Conservation (phyloP, 2,888 invertebrate genomes). For the Nemotelus nigrinus region DNA sequence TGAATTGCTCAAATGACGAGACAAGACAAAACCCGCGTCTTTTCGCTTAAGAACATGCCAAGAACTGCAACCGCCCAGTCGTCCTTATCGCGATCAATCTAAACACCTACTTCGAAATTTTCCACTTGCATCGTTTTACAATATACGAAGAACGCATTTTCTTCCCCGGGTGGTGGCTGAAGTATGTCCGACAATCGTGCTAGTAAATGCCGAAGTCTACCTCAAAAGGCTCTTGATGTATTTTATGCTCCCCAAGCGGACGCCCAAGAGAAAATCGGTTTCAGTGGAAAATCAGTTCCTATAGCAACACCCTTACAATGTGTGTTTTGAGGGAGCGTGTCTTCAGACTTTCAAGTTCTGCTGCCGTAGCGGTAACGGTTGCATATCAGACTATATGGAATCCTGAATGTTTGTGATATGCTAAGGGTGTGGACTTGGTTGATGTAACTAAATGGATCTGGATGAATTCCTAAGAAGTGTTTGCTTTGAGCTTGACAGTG, state of each 20-base stretch:
- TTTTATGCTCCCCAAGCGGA: slow-evolving; percentile 36
- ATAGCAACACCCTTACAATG: slow-evolving; percentile 39
- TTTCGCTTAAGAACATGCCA: neutral
- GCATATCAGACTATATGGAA: neutral
- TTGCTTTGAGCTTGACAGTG: too few relatives aligned
- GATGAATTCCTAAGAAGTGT: too few relatives aligned
- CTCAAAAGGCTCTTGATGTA: slow-evolving; percentile 19
- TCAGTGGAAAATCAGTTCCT: slow-evolving; percentile 39
- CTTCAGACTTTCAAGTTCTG: neutral
- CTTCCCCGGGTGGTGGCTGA: neutral
- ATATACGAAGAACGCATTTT: slow-evolving; percentile 26
- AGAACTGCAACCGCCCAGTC: slow-evolving; percentile 23
- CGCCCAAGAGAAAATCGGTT: slow-evolving; percentile 25
- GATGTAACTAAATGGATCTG: too few relatives aligned
- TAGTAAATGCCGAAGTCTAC: neutral
- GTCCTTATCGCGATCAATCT: slow-evolving; percentile 42
- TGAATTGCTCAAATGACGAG: neutral
- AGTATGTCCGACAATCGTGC: neutral
- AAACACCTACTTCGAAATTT: slow-evolving; percentile 24
- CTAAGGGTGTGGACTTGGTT: neutral
- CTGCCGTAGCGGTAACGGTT: neutral
- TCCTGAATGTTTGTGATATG: neutral
- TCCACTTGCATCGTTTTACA: neutral
- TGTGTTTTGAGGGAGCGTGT: neutral
- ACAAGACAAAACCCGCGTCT: slow-evolving; percentile 31